Conservation (phyloP, 2,797 vertebrate genomes). For the Microctenopoma lineatum region DNA sequence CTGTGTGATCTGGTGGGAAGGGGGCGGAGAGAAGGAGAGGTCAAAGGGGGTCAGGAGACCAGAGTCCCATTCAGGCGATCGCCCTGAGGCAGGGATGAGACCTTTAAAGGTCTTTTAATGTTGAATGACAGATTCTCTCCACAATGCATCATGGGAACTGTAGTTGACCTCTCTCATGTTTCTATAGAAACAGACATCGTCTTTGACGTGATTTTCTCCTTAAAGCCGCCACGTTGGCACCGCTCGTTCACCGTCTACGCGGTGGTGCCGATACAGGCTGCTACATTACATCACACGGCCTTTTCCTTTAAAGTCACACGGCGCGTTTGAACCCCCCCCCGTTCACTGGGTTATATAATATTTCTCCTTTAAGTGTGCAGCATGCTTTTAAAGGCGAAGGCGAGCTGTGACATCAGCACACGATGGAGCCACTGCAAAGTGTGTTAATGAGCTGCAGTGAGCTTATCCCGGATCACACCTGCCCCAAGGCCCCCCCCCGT, state of each 20-base stretch:
- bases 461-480: conserved; percentile 51
- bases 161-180: not conserved
- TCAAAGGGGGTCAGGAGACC: conserved; percentile 59
- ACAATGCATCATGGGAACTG: not conserved
- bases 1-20: conserved; percentile 48
- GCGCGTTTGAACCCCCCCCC: too few species aligned
- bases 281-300: too few species aligned
- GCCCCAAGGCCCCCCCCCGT: conserved; percentile 28
- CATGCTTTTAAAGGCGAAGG: not conserved
- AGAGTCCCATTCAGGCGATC: conserved; percentile 18
- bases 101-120: not conserved
- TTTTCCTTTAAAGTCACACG: too few species aligned
- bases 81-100: not conserved
- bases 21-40: conserved; percentile 38
- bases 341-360: too few species aligned
- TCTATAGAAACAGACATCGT: not conserved
- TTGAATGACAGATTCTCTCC: not conserved
- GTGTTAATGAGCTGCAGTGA: conserved; percentile 47
- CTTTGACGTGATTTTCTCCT: too few species aligned
- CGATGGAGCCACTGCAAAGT: conserved; percentile 39
- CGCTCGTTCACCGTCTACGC: too few species aligned
- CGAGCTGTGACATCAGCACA: conserved; percentile 6
- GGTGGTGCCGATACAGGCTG: too few species aligned
- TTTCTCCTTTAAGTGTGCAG: too few species aligned
- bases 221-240: too few species aligned